Percentiles rank a stretch among this genome's conserved stretches.
phyloP scores from a whole-genome alignment of 2,888 invertebrate genomes.

The Parnassius smintheus region DNA sequence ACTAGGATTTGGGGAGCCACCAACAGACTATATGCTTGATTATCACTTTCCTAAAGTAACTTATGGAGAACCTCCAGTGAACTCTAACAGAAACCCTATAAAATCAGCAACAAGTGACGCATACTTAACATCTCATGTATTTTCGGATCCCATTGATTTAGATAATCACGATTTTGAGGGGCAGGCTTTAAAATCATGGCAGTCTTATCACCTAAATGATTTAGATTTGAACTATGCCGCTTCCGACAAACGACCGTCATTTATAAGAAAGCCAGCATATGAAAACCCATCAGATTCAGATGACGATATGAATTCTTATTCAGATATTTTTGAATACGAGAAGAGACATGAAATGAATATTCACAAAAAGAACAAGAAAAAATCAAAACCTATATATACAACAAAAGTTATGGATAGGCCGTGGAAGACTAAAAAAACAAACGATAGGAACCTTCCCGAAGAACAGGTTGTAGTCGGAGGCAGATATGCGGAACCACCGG shows the following conservation, averaged over 20 bases:
- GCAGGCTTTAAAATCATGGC: conserved; percentile 1
- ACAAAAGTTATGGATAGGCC: conserved; percentile 34
- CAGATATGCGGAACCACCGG: conserved; percentile 70
- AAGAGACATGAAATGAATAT: conserved; percentile 31
- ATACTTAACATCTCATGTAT: background rate
- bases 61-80: conserved; percentile 54
- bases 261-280: conserved; percentile 35
- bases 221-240: conserved; percentile 15
- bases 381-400: conserved; percentile 37
- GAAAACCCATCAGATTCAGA: conserved; percentile 36
- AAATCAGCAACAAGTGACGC: conserved; percentile 28
- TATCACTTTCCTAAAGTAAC: conserved; percentile 38
- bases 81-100: conserved; percentile 58
- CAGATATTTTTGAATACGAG: conserved; percentile 40
- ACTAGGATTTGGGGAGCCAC: conserved; percentile 63
- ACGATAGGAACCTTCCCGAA: conserved; percentile 31
- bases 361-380: conserved; percentile 40
- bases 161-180: conserved; percentile 9
- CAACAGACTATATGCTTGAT: conserved; percentile 38
- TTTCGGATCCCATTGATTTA: conserved; percentile 11
- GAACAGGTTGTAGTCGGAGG: conserved; percentile 57
- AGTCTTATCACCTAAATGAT: conserved; percentile 8
- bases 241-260: conserved; percentile 20
- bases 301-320: conserved; percentile 40
- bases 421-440: conserved; percentile 29